Evolutionary conservation across 2,888 invertebrate species (phyloP).

Genomic region (Catocala nupta): DNA sequence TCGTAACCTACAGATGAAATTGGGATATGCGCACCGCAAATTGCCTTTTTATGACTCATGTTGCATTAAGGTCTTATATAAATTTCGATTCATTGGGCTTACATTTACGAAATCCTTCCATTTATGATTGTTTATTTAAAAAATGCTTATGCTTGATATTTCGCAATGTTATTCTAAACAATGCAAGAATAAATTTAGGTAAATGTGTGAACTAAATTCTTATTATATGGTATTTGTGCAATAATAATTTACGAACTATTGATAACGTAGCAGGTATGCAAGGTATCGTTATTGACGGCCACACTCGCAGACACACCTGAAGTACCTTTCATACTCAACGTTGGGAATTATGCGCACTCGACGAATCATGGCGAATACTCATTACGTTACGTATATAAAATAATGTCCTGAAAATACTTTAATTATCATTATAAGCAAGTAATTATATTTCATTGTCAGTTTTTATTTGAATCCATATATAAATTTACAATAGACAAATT

Average conservation of each 20-base stretch:
- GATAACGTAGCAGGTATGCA: slow-evolving; percentile 20
- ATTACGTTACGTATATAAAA: no score
- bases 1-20: slow-evolving; percentile 26
- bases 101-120: slow-evolving; percentile 10
- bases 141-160: slow-evolving; percentile 2
- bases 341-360: no score
- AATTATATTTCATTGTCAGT: no score
- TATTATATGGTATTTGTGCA: slow-evolving; percentile 9
- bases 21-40: slow-evolving; percentile 43
- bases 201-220: slow-evolving; percentile 3
- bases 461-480: no score
- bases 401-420: no score
- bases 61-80: slow-evolving; percentile 17
- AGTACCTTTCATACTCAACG: no score
- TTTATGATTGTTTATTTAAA: slow-evolving; percentile 3
- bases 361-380: no score
- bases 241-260: slow-evolving; percentile 47
- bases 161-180: slow-evolving; percentile 10
- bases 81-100: slow-evolving; percentile 12
- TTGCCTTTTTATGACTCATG: slow-evolving; percentile 41
- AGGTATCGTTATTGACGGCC: no score
- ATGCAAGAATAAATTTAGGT: slow-evolving; percentile 22
- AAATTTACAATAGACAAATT: no score
- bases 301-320: background rate
- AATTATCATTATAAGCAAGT: no score